A percentile compares a stretch with the other conserved stretches of the same genome.
Conservation (phyloP, 2,797 vertebrate genomes). For the Numenius phaeopus region DNA sequence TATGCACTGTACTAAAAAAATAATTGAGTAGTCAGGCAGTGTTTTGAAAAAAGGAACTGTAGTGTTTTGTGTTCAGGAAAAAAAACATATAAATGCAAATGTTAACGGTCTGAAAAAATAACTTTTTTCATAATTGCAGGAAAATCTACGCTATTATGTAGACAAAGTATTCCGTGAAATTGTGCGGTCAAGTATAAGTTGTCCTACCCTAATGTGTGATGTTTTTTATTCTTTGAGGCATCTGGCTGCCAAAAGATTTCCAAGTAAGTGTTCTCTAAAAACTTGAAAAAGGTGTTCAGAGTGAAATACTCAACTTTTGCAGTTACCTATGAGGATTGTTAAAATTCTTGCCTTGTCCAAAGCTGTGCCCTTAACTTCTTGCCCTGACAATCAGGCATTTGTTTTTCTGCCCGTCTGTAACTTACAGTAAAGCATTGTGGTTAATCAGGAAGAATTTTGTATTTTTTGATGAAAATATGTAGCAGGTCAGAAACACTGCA, state of each 20-base stretch:
- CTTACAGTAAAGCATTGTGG: neutral
- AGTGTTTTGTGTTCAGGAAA: neutral
- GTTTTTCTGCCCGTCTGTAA: neutral
- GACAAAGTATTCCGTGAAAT: conserved; percentile 96
- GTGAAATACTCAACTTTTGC: neutral
- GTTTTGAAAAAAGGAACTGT: neutral
- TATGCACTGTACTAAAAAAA: neutral
- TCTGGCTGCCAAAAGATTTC: conserved; percentile 92
- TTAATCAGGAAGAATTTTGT: neutral
- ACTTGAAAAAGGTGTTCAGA: neutral
- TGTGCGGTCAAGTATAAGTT: conserved; percentile 93
- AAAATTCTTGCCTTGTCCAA: neutral
- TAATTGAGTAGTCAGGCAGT: neutral
- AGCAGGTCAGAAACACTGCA: neutral
- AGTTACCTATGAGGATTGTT: neutral
- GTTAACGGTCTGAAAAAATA: neutral
- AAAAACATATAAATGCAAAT: neutral
- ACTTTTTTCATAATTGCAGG: conserved; percentile 81
- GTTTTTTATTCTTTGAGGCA: conserved; percentile 94
- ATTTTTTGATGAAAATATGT: neutral
- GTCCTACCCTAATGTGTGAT: conserved; percentile 97
- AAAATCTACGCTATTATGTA: conserved; percentile 95
- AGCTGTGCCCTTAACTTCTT: neutral
- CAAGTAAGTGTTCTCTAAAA: conserved; percentile 85
- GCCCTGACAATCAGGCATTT: neutral